Evolutionary conservation across 2,113 vertebrate species (phyloP).

Genomic region (Maccullochella peelii): DNA sequence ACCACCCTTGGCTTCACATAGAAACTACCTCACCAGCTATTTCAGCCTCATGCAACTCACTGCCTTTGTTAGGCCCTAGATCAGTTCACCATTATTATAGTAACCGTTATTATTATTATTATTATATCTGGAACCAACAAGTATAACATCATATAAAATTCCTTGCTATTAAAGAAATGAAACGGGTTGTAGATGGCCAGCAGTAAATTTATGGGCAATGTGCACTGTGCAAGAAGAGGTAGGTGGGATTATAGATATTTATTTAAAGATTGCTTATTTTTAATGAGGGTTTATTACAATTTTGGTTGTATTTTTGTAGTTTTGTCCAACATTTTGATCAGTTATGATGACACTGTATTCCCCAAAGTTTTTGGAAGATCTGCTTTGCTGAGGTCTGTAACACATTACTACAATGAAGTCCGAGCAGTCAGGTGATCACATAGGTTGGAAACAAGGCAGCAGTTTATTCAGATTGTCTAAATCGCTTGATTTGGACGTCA

Average conservation of each 20-base stretch:
- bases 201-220: neutral
- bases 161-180: neutral
- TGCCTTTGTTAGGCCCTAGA: constrained; percentile 8
- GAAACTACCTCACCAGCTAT: neutral
- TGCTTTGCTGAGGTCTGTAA: neutral
- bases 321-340: neutral
- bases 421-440: neutral
- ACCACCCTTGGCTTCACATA: constrained; percentile 15
- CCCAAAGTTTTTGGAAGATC: neutral
- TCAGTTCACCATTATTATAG: constrained; percentile 10
- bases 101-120: constrained; percentile 13
- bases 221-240: neutral
- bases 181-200: neutral
- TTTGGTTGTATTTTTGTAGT: neutral
- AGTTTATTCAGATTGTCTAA: neutral
- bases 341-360: neutral
- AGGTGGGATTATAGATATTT: constrained; percentile 2
- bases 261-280: neutral
- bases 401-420: neutral
- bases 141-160: constrained; percentile 20
- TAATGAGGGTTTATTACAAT: neutral
- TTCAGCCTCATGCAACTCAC: constrained; percentile 3
- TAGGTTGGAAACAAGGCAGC: neutral
- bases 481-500: neutral
- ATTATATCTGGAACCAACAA: constrained; percentile 6